Percentiles rank a stretch among this genome's conserved stretches.
These are phyloP conservation scores for Drosophila dives DNA, from an alignment of 2,888 invertebrate species.

Conservation along the genomic window DNA sequence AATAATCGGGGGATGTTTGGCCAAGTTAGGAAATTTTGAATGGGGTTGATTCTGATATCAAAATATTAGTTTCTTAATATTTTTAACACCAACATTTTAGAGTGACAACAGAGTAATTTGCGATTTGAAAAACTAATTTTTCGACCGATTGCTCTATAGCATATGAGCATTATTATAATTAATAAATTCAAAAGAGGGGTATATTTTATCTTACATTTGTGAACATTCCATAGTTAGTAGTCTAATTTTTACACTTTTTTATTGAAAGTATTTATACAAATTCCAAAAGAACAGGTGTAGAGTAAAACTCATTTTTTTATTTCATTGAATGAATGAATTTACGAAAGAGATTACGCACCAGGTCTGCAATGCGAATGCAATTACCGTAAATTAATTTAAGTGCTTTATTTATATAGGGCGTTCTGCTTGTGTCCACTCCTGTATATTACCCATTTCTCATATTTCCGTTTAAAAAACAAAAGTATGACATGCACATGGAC, in stretches of 20 bases:
- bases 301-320: not conserved
- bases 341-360: not conserved
- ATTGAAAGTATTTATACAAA: not conserved
- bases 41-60: conserved; percentile 28
- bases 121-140: no score
- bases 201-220: not conserved
- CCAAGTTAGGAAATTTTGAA: conserved; percentile 21
- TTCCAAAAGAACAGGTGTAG: not conserved
- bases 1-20: conserved; percentile 45
- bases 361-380: conserved; percentile 46
- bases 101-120: no score
- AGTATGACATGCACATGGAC: not conserved
- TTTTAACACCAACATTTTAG: not conserved
- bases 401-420: conserved; percentile 56
- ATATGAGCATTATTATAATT: no score
- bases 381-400: conserved; percentile 65
- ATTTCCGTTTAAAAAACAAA: conserved; percentile 48
- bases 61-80: not conserved
- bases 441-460: conserved; percentile 43
- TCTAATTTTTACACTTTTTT: not conserved
- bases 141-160: not conserved
- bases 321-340: not conserved
- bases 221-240: not conserved
- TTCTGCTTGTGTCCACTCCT: conserved; percentile 29
- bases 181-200: not conserved